These are phyloP conservation scores for Calycopis cecrops DNA, from an alignment of 1,140 invertebrate genomes.

Conservation along the genomic window DNA sequence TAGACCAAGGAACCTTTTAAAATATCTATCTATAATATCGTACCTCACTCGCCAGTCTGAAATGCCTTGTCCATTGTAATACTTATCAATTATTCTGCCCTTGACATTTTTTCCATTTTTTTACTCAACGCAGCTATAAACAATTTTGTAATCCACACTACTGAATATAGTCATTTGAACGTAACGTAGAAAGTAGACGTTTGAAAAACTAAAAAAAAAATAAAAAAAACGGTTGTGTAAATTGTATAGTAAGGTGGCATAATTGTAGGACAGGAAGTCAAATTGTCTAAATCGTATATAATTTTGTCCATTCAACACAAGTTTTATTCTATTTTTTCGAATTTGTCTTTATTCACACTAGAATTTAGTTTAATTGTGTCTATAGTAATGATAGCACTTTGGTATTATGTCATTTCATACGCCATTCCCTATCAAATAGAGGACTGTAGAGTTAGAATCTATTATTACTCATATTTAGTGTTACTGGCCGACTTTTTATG, in stretches of 20 bases:
- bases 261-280: slow-evolving; percentile 1
- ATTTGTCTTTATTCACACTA: too few species aligned
- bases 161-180: slow-evolving; percentile 1
- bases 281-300: slow-evolving; percentile 1
- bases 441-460: too few species aligned
- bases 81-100: slow-evolving; percentile 8
- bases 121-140: not conserved
- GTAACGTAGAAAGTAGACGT: not conserved
- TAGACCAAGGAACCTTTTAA: too few species aligned
- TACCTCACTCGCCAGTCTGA: not conserved
- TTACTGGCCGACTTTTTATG: too few species aligned
- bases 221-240: not conserved
- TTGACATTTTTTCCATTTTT: slow-evolving; percentile 10
- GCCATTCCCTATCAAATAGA: too few species aligned
- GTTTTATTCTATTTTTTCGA: too few species aligned
- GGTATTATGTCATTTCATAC: too few species aligned
- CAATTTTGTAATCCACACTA: slow-evolving; percentile 4
- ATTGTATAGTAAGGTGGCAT: slow-evolving; percentile 6
- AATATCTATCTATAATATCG: too few species aligned
- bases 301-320: not conserved
- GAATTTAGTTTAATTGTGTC: too few species aligned
- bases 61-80: slow-evolving; percentile 3
- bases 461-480: too few species aligned
- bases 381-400: too few species aligned
- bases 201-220: not conserved